Conservation (phyloP, 2,888 invertebrate genomes). For the Perithous albicinctus region DNA sequence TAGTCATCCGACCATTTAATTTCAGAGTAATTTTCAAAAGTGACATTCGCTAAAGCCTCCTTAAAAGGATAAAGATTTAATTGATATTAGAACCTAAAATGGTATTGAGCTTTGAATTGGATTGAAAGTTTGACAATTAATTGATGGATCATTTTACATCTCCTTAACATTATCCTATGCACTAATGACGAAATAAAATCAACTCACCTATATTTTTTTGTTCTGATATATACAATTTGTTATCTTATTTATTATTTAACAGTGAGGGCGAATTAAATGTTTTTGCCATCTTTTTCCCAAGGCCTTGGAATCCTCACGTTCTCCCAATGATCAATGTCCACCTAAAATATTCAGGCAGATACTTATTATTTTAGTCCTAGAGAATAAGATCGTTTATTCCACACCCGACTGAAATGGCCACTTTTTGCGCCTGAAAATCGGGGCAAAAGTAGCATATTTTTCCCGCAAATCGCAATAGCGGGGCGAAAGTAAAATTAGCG, state of each 20-base stretch:
- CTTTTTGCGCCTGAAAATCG: too few species aligned
- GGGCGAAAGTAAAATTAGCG: too few species aligned
- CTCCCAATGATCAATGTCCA: slow-evolving; percentile 94
- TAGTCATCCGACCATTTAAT: too few species aligned
- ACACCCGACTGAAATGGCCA: neutral
- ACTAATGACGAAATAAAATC: neutral
- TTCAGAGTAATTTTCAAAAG: too few species aligned
- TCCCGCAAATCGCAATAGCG: too few species aligned
- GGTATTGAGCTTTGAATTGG: too few species aligned
- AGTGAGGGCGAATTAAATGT: slow-evolving; percentile 15
- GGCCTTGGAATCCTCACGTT: slow-evolving; percentile 94
- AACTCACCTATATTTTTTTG: neutral
- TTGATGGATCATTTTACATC: neutral
- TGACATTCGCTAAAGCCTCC: too few species aligned
- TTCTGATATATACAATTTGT: slow-evolving; percentile 19
- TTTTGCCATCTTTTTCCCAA: slow-evolving; percentile 88
- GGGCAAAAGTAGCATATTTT: too few species aligned
- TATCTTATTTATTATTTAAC: slow-evolving; percentile 20
- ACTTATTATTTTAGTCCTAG: neutral
- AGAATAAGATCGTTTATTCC: too few species aligned
- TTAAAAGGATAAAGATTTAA: too few species aligned
- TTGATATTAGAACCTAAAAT: too few species aligned
- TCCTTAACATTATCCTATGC: neutral
- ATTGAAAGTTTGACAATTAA: too few species aligned
- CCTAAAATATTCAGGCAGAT: slow-evolving; percentile 68